A percentile compares a stretch with the other conserved stretches of the same genome.
Conservation (phyloP, 35 echinoderm and acorn worm species). For the Apostichopus japonicus region DNA sequence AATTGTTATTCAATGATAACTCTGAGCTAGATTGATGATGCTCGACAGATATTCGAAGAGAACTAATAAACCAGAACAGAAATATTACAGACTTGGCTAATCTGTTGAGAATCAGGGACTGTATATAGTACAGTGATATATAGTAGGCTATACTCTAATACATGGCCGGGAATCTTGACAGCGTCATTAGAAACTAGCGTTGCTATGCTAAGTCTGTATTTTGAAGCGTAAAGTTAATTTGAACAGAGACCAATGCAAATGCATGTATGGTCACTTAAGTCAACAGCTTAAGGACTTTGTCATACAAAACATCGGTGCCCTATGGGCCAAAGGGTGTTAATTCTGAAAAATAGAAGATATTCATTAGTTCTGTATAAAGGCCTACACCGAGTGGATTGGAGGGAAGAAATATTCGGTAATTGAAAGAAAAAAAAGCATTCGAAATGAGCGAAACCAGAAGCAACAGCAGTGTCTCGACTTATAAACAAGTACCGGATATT, state of each 20-base stretch:
- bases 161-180: no score
- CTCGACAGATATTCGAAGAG: no score
- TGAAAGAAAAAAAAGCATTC: neutral
- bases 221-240: conserved; percentile 1
- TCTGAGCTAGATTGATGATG: no score
- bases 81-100: no score
- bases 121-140: no score
- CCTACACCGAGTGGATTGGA: neutral
- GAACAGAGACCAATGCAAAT: conserved; percentile 28
- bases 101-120: no score
- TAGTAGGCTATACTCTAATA: no score
- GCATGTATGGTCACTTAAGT: neutral
- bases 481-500: neutral
- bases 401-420: neutral
- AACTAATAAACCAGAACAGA: no score
- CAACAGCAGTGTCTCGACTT: neutral
- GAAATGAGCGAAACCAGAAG: neutral
- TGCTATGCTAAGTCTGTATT: conserved; percentile 46
- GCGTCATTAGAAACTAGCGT: conserved; percentile 22
- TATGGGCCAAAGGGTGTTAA: neutral
- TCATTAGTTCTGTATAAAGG: neutral
- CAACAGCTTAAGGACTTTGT: conserved; percentile 4
- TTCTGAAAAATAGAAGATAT: neutral
- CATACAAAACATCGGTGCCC: neutral
- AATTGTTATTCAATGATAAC: no score